Evolutionary conservation across 1,140 invertebrate genomes (phyloP), one percentile per base, ranked within the genome.

Genomic region (Leucophenga varia): DNA sequence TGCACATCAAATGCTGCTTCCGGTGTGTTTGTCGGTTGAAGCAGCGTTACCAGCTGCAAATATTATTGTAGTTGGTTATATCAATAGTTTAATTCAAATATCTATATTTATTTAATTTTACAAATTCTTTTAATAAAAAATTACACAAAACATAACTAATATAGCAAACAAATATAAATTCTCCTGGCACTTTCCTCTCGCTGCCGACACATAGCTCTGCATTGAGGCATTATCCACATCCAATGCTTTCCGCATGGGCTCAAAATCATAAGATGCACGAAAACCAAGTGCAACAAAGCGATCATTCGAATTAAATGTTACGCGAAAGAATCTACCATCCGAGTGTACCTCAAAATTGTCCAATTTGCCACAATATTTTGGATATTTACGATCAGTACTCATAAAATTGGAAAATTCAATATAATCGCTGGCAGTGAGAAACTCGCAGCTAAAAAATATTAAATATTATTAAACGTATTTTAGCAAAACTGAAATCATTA

Each of bases 381-480:
- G 81, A 73, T 90, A 91, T 74, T 92, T 93, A 57, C 89, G 81
- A 78, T 97, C 94, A 32, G 82, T 78, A 45, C 86, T 84, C 82
- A 92, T 86, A 63, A 87, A 95, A 78, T 97, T 97, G 12, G 91
- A 95, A 75, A 97, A 95, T 74, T 95, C 91, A 22, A 97, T 87
- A 74, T 89, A 96, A 76, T 97, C 94, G 63, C 92, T 95, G 3
- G 90, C 88, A 9, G 91, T 90, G 32, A 85, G 80, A 36, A 87
- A 86, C 61, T 90, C 87, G 72, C 93, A 96, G 53, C 93, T 95
- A 76, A 18, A 17, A 47, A 39, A 10, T 8, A 9, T 7, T 17
- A 20, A n/a, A 28, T 37, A 41, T 21, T 32, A 40, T 18, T n/a
- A 34, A 31, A 35, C 18, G 13, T 6, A n/a, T 13, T 22, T 3